Base-by-base conservation (phyloP, 2,888 invertebrate genomes). In the Mystacides longicornis region DNA sequence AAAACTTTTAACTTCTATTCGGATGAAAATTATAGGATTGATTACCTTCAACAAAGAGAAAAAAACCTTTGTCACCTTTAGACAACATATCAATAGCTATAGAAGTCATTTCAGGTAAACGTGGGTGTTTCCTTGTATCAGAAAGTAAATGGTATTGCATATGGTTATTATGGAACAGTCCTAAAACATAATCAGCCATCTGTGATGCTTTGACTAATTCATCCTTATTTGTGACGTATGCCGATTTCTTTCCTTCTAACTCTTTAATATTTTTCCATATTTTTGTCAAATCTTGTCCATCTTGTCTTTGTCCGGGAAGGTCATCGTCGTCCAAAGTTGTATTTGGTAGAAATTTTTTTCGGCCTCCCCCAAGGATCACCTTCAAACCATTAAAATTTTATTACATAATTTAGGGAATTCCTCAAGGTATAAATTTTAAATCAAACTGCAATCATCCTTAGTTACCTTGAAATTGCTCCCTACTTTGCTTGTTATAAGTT, bases 321-420 rank as follows among this genome's bases (percentile, higher is more conserved):
- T 79, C 79, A 62, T 80, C 75, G 0, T 65, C 67, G 65, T 83
- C 87, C 49, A 63, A 69, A 1, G 69, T 65, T 1, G 66, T 69
- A 42, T 72, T 77, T 0, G 85, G 81, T 9, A 83, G 65, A 65
- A 91, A 85, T 61, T 84, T 81, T 19, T 70, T 71, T n/a, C 87
- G 75, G 0, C 90, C 91, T 0, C 91, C 90, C 0, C 90, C 91
- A 52, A 90, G 67, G 14, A 89, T 77, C 0, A 88, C 79, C 79
- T 86, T n/a, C n/a, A n/a, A n/a, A n/a, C n/a, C n/a, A n/a, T n/a
- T n/a, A n/a, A n/a, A n/a, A n/a, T n/a, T n/a, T n/a, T n/a, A n/a
- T n/a, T n/a, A n/a, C n/a, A n/a, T n/a, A n/a, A n/a, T n/a, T n/a
- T n/a, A n/a, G n/a, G n/a, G n/a, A n/a, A n/a, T n/a, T n/a, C n/a